Conservation (phyloP, 30 jellyfish, hydroid and myxozoan genomes). For the Rhopilema esculentum region DNA sequence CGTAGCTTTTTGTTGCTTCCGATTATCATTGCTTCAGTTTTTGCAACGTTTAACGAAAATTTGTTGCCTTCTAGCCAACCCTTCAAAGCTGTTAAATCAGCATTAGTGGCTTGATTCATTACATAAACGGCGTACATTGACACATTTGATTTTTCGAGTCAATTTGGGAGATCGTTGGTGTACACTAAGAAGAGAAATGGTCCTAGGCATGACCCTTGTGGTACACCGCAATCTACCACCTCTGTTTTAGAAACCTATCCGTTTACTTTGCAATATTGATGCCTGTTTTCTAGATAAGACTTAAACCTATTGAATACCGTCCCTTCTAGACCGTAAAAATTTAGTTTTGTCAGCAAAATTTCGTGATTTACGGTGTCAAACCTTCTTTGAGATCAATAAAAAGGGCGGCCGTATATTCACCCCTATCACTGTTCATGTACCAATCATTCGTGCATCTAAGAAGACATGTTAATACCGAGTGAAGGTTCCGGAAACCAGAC, state of each 20-base stretch:
- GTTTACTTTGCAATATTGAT: no score
- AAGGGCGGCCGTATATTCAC: background rate
- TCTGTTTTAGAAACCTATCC: no score
- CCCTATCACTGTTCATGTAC: slow-evolving; percentile 1
- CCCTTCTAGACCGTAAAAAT: background rate
- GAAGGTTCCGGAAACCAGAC: slow-evolving; percentile 1
- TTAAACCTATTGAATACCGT: background rate
- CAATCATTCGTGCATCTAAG: no score
- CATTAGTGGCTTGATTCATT: background rate
- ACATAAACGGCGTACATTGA: background rate
- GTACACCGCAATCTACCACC: no score
- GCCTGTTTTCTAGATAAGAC: no score
- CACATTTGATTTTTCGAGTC: background rate
- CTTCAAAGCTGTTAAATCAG: background rate
- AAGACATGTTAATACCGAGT: background rate
- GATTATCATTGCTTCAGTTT: background rate
- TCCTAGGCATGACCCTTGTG: no score
- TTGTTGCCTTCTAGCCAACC: no score
- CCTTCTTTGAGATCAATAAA: background rate
- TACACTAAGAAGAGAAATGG: no score
- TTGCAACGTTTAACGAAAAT: no score
- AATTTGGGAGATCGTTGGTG: no score
- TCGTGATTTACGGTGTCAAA: no score
- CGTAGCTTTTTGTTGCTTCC: background rate
- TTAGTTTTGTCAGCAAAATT: background rate